Conservation (phyloP, 2,888 invertebrate genomes). For the Xanthia togata region DNA sequence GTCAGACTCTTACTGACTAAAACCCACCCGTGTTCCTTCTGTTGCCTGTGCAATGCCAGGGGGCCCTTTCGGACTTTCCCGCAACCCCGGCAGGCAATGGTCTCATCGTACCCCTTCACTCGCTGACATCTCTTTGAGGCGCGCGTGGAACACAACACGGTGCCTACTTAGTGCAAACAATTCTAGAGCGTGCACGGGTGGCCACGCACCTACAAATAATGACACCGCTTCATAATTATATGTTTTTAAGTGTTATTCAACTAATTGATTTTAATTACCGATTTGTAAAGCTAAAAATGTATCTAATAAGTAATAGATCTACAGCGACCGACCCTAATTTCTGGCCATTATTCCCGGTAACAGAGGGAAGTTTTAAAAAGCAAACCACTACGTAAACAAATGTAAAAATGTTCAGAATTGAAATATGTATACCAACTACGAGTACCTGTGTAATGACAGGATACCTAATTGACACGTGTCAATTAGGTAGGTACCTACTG, state of each 20-base stretch:
- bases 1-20: no score
- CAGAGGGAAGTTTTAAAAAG: not conserved
- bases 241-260: slow-evolving; percentile 8
- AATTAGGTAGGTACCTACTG: no score
- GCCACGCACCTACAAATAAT: slow-evolving; percentile 16
- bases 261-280: not conserved
- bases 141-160: no score
- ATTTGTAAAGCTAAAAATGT: not conserved
- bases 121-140: no score
- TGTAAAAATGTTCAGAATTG: not conserved
- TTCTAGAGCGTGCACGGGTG: not conserved
- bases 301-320: slow-evolving; percentile 5
- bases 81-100: no score
- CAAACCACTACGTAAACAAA: not conserved
- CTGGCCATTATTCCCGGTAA: not conserved
- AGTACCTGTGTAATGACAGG: not conserved
- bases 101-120: no score
- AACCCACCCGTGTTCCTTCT: no score
- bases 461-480: not conserved
- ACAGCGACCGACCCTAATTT: not conserved
- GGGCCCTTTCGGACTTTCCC: no score
- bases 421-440: not conserved
- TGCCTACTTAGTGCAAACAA: slow-evolving; percentile 11
- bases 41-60: no score
- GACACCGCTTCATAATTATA: slow-evolving; percentile 1